Evolutionary conservation across 2,888 invertebrate genomes (phyloP).

Genomic region (Clistopyga incitator): DNA sequence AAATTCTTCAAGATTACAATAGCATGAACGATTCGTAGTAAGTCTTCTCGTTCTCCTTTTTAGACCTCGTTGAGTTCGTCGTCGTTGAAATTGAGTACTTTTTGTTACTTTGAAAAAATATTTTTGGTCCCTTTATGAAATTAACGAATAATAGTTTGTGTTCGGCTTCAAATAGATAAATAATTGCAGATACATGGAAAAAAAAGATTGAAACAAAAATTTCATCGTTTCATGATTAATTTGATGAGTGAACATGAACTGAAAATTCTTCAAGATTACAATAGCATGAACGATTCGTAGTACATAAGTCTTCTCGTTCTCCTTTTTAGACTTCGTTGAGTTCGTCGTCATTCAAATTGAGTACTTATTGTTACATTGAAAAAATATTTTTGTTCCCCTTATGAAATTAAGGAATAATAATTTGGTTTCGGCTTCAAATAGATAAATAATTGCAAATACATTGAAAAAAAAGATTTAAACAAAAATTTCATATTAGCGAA

Average conservation of each 20-base stretch:
- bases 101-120: neutral
- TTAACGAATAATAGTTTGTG: too few relatives aligned
- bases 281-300: slow-evolving; percentile 83
- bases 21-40: slow-evolving; percentile 82
- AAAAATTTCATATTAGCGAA: too few relatives aligned
- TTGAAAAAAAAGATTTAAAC: too few relatives aligned
- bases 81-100: neutral
- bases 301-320: slow-evolving; percentile 68
- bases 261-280: slow-evolving; percentile 85
- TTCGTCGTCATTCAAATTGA: too few relatives aligned
- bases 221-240: slow-evolving; percentile 85
- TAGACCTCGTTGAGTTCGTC: neutral
- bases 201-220: too few relatives aligned
- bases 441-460: neutral
- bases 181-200: neutral
- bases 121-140: neutral
- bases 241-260: slow-evolving; percentile 86
- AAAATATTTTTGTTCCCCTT: neutral
- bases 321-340: neutral
- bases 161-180: neutral
- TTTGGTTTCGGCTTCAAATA: neutral
- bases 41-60: slow-evolving; percentile 62
- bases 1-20: slow-evolving; percentile 86
- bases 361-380: neutral
- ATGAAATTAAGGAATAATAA: too few relatives aligned